These are phyloP conservation scores for Acrocephalus arundinaceus DNA, from an alignment of 2,113 vertebrate genomes.

Conservation along the genomic window DNA sequence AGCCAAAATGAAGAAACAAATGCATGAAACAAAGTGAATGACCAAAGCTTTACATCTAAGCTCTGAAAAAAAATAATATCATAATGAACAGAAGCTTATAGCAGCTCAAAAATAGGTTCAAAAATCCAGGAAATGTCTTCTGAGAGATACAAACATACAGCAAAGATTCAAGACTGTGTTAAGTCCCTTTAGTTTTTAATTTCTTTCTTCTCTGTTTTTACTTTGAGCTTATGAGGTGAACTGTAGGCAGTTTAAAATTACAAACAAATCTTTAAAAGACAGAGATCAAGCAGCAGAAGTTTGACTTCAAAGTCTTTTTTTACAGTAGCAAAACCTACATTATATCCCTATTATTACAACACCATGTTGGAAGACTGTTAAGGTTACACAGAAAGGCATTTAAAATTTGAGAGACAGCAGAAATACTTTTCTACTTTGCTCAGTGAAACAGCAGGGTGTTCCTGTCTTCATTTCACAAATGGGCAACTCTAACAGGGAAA, in stretches of 20 bases:
- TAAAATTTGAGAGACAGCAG: not conserved
- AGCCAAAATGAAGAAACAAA: conserved; percentile 4
- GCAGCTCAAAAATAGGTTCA: not conserved
- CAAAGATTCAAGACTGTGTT: not conserved
- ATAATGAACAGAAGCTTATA: not conserved
- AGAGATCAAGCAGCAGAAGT: conserved; percentile 20
- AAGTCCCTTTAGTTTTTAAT: not conserved
- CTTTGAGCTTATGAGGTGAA: not conserved
- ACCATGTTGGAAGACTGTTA: not conserved
- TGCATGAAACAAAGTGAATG: not conserved
- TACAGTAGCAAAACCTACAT: not conserved
- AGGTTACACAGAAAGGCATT: not conserved
- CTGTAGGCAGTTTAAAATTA: conserved; percentile 1
- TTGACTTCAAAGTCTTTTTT: not conserved
- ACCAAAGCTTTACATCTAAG: not conserved
- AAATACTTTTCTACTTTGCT: not conserved
- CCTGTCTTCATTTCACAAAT: not conserved
- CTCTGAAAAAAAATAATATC: not conserved
- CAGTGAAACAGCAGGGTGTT: not conserved
- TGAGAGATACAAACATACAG: not conserved
- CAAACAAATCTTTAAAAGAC: conserved; percentile 6
- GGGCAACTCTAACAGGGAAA: not conserved
- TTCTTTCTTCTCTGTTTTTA: not conserved
- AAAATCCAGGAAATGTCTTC: not conserved
- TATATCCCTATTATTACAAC: not conserved